Evolutionary conservation across 2,113 vertebrate genomes (phyloP).

Genomic region (Cynocephalus volans): DNA sequence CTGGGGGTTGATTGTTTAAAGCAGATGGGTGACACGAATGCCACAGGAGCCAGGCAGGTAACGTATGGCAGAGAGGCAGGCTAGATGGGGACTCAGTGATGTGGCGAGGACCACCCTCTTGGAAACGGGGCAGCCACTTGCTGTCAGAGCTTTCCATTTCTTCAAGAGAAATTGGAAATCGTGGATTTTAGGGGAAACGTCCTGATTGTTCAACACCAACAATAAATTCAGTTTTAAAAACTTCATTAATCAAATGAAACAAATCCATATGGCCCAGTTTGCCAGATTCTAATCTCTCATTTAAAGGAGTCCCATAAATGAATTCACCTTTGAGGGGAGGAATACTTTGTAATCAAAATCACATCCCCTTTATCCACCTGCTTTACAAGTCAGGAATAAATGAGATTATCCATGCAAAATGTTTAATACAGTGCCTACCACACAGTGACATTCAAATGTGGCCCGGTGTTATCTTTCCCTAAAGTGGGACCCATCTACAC

Average conservation of each 20-base stretch:
- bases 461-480: neutral
- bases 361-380: neutral
- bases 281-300: neutral
- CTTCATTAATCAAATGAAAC: neutral
- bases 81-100: neutral
- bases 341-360: neutral
- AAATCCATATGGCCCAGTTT: neutral
- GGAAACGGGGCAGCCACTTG: neutral
- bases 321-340: neutral
- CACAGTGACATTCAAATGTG: neutral
- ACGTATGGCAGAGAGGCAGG: no score
- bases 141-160: no score
- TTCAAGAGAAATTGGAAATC: neutral
- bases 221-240: conserved; percentile 1
- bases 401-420: neutral
- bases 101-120: neutral
- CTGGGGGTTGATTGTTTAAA: neutral
- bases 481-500: neutral
- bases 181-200: neutral
- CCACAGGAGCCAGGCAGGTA: neutral
- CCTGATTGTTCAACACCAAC: neutral
- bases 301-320: neutral
- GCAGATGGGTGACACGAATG: no score
- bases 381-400: neutral
- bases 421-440: neutral